Evolutionary conservation across 2,113 vertebrate species (phyloP), one percentile per base, ranked within the genome.

Genomic region (Irena cyanogastra): DNA sequence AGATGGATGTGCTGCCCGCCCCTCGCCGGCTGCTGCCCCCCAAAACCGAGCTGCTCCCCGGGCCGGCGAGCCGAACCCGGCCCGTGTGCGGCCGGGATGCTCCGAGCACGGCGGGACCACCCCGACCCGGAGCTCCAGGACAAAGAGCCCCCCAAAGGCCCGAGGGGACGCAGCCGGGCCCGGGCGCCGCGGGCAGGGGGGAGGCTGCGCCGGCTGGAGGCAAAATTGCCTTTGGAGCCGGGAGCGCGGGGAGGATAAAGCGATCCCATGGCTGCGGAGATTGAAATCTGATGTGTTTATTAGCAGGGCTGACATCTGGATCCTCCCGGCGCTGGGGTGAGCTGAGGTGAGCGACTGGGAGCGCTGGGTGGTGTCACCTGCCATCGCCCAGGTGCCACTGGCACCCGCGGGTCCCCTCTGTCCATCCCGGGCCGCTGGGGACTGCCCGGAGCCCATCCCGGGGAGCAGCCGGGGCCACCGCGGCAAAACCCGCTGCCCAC

Each of bases 231-330:
- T 90, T 70, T 60, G 4, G 77, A 85, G 85, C 93, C 45, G 76
- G 89, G 77, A 94, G 88, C 33, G 3, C 11, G 3, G 87, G 87
- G 92, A 95, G 94, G 92, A 91, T 80, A 88, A 95, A 85, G 86
- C 28, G 71, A 95, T 94, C 91, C 94, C 95, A 33, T 23, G 93
- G 94, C 88, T 93, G 92, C 12, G 8, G 71, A 95, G 96, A 94
- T 97, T 85, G 90, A 95, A 92, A 93, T 88, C 94, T 93, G 95
- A 96, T 83, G 94, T 95, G 95, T 95, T 96, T 96, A 97, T 96
- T 93, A 94, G 84, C 82, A 3, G 2, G 84, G 84, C 77, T 95
- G 96, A 93, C 95, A 96, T 91, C 91, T 95, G 95, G 93, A 95
- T 95, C 94, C 95, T 94, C 80, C 75, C 28, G 10, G 83, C 8